These are phyloP conservation scores for Trichonephila inaurata DNA, from an alignment of 1,140 invertebrate genomes.

Conservation along the genomic window DNA sequence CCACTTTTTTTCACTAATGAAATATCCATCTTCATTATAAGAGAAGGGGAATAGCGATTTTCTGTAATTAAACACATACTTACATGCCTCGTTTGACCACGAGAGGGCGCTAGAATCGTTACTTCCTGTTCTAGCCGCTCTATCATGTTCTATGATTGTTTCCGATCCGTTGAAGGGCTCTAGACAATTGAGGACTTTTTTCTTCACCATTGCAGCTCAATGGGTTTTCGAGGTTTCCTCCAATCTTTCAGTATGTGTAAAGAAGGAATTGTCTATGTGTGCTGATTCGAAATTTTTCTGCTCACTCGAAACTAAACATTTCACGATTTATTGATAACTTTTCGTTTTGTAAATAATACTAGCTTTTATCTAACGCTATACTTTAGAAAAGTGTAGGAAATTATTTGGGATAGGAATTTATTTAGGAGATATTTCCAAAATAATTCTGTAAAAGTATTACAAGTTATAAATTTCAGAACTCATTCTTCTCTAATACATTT, in stretches of 20 bases:
- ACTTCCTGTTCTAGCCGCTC: not conserved
- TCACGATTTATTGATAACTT: not conserved
- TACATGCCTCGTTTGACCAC: constrained; percentile 61
- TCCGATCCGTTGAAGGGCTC: constrained; percentile 38
- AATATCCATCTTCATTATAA: constrained; percentile 69
- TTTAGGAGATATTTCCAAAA: no score
- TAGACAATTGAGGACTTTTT: not conserved
- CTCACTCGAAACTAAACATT: not conserved
- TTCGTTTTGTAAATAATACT: not conserved
- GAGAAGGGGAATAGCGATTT: constrained; percentile 34
- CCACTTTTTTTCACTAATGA: constrained; percentile 24
- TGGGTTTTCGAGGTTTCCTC: not conserved
- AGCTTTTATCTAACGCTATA: not conserved
- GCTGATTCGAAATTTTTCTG: not conserved
- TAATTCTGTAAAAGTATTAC: no score
- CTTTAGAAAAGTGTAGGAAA: no score
- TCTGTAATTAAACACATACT: constrained; percentile 61
- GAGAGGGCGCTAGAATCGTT: constrained; percentile 44
- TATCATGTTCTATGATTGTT: constrained; percentile 48
- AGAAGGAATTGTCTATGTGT: not conserved
- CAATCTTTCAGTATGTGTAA: not conserved
- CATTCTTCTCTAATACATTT: no score
- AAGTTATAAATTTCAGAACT: no score
- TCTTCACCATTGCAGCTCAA: not conserved
- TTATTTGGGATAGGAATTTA: no score